Conservation (phyloP, 1,140 invertebrate species). For the Proctacanthus coquilletti region DNA sequence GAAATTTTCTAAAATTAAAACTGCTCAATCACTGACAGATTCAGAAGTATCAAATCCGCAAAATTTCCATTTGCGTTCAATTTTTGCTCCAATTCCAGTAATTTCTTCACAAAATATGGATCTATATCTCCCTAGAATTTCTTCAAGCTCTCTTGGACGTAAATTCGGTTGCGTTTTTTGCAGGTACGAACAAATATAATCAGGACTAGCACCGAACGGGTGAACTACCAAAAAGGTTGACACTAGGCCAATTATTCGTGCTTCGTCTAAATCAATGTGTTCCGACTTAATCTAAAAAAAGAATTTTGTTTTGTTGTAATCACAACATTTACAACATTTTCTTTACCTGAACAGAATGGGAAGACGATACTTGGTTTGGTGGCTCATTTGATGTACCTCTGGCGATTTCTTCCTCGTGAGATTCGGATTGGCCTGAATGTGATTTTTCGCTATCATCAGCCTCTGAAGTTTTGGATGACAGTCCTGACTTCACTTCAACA, state of each 20-base stretch:
- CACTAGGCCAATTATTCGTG: conserved; percentile 58
- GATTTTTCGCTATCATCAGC: conserved; percentile 10
- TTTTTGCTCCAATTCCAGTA: conserved; percentile 56
- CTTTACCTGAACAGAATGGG: too few relatives aligned
- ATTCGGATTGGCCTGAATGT: too few relatives aligned
- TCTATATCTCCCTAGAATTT: conserved; percentile 54
- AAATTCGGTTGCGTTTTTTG: conserved; percentile 48
- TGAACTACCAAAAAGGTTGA: conserved; percentile 76
- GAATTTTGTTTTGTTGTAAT: too few relatives aligned
- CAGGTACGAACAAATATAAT: conserved; percentile 73
- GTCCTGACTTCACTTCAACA: conserved; percentile 18
- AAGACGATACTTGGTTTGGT: too few relatives aligned
- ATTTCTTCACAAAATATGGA: conserved; percentile 60
- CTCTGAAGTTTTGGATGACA: conserved; percentile 10
- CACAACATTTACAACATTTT: too few relatives aligned
- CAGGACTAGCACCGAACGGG: conserved; percentile 69
- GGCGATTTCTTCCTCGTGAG: too few relatives aligned
- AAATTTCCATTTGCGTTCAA: conserved; percentile 64
- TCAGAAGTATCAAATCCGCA: conserved; percentile 38
- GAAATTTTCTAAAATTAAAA: too few relatives aligned
- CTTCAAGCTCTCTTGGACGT: conserved; percentile 54
- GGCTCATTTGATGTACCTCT: too few relatives aligned
- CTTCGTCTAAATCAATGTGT: conserved; percentile 38
- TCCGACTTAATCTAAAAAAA: conserved; percentile 11
- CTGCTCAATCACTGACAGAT: not conserved